Evolutionary conservation across 2,797 vertebrate species (phyloP), one percentile per base, ranked within the genome.

Genomic region (Intellagama lesueurii): DNA sequence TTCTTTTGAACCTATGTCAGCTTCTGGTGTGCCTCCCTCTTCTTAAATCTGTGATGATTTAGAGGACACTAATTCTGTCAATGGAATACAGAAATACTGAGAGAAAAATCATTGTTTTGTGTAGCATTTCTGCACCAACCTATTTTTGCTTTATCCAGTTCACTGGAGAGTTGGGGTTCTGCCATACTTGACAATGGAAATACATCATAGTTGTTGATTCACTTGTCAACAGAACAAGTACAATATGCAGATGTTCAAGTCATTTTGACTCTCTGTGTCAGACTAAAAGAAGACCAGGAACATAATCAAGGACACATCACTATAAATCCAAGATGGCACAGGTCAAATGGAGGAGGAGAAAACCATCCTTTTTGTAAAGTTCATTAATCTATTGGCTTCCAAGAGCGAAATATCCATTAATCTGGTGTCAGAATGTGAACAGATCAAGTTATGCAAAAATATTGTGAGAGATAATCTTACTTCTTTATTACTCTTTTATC

Each of bases 191-290:
- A 35, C 28, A 86, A 86, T 76, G 81, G 32, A 86, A 90, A 88
- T 64, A 0, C 7, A 69, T 80, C 72, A 87, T 24, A 75, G 49
- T 93, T 78, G 22, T 26, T 89, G 86, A 76, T 60, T 11, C 7
- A 30, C 89, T 91, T 93, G 66, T 85, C 75, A 91, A 72, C 47
- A 32, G 86, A 66, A 80, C 83, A 22, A 70, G 82, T 68, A 87
- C n/a, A 81, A 81, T n/a, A 77, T 81, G 81, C 47, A 56, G n/a
- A 56, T 35, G 0, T 28, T 49, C 26, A 28, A 64, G 49, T 73
- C 2, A 2, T 0, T 35, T 14, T 52, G 68, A 60, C 0, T 91
- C 81, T 81, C 87, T 86, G 75, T 76, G 82, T 88, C 76, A 81
- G 66, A 24, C 2, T 47, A 24, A 22, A 47, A 26, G 35, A 64